Evolutionary conservation across 2,888 invertebrate genomes (phyloP).

Genomic region (Aelia acuminata): DNA sequence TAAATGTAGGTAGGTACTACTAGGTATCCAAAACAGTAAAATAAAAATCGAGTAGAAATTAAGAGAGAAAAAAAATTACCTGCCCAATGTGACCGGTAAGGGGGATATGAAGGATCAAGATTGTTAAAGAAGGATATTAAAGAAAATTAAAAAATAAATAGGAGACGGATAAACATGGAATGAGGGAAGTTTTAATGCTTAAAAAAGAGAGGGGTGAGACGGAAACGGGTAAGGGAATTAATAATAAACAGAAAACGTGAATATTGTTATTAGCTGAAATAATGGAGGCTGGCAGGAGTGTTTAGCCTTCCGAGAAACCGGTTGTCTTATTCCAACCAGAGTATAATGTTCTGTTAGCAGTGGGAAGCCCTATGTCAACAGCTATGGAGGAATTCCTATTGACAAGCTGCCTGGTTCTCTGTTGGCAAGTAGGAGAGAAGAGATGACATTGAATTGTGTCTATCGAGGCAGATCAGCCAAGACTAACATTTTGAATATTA

Average conservation of each 20-base stretch:
- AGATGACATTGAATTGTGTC: neutral
- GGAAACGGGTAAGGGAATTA: neutral
- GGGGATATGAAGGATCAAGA: no score
- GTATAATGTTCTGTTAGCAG: constrained; percentile 24
- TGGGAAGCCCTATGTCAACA: constrained; percentile 21
- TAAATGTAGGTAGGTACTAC: no score
- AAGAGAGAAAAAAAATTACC: no score
- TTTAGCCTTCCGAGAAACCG: neutral
- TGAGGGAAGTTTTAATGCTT: neutral
- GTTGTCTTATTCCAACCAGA: constrained; percentile 1
- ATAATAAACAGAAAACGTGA: constrained; percentile 40
- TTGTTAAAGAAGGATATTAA: constrained; percentile 7
- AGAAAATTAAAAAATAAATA: neutral
- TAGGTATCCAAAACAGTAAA: no score
- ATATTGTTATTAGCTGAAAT: neutral
- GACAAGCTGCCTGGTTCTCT: neutral
- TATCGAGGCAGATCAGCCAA: neutral
- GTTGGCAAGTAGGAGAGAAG: neutral
- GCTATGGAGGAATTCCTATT: neutral
- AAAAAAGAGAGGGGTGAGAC: neutral
- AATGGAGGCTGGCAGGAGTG: neutral
- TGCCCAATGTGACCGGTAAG: no score
- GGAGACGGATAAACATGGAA: neutral
- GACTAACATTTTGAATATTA: neutral
- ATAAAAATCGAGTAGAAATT: no score